Percentiles rank a stretch among this genome's conserved stretches.
Conservation (phyloP, 2,113 vertebrate genomes). For the Proterorhinus semilunaris region DNA sequence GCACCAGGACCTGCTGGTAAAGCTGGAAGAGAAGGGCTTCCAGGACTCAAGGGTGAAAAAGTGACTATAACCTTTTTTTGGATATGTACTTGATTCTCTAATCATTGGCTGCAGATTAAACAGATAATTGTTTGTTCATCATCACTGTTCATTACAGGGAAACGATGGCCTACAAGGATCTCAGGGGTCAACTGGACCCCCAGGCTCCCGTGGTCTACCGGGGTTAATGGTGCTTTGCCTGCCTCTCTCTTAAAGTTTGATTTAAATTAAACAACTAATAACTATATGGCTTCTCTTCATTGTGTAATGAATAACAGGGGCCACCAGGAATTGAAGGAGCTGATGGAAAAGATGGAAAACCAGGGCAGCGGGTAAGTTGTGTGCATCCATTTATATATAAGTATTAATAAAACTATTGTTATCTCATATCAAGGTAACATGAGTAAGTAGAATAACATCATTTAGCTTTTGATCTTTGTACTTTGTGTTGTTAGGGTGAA, state of each 20-base stretch:
- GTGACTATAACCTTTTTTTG: conserved; percentile 54
- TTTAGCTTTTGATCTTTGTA: conserved; percentile 24
- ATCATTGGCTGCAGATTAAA: not conserved
- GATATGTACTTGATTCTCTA: not conserved
- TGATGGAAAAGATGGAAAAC: conserved; percentile 92
- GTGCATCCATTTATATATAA: not conserved
- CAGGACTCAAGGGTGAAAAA: conserved; percentile 86
- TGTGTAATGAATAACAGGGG: conserved; percentile 74
- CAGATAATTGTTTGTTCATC: not conserved
- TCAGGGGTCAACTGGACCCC: conserved; percentile 76
- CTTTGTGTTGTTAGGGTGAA: conserved; percentile 81
- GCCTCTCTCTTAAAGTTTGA: conserved; percentile 1
- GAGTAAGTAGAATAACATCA: not conserved
- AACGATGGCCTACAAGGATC: conserved; percentile 82
- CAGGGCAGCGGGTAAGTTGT: conserved; percentile 82
- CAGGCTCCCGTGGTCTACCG: conserved; percentile 82
- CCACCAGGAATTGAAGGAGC: conserved; percentile 88
- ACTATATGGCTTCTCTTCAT: not conserved
- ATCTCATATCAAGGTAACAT: not conserved
- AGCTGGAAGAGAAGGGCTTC: conserved; percentile 77
- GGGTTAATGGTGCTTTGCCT: conserved; percentile 74
- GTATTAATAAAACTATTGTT: too few species aligned
- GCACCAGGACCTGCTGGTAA: conserved; percentile 88
- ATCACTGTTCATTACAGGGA: conserved; percentile 74
- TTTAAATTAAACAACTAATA: not conserved